Evolutionary conservation across 2,888 invertebrate genomes (phyloP).

Genomic region (Podotricha telesiphe): DNA sequence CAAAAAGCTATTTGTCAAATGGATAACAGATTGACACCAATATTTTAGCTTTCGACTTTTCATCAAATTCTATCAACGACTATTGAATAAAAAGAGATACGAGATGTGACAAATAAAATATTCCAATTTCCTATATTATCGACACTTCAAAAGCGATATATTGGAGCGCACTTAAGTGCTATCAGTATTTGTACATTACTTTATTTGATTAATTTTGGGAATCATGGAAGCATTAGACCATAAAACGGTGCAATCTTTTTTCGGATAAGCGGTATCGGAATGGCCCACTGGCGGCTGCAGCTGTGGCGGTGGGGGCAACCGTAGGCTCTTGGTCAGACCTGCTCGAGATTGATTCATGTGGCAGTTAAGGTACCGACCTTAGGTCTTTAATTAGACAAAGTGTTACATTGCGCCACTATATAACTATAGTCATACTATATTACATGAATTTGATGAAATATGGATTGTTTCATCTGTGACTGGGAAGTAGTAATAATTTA

Average conservation of each 20-base stretch:
- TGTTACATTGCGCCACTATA: neutral
- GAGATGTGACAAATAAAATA: neutral
- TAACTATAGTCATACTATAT: neutral
- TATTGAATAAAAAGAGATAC: slow-evolving; percentile 9
- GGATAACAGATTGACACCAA: slow-evolving; percentile 26
- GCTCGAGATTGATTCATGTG: slow-evolving; percentile 17
- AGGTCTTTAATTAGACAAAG: neutral
- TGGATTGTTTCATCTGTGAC: too few species aligned
- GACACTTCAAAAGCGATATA: neutral
- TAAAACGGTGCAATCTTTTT: slow-evolving; percentile 2
- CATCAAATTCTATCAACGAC: slow-evolving; percentile 13
- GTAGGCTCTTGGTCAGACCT: neutral
- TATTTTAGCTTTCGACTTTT: slow-evolving; percentile 15
- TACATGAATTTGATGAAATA: too few species aligned
- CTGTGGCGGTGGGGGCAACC: neutral
- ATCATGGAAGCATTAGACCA: neutral
- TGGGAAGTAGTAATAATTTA: too few species aligned
- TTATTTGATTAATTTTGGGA: slow-evolving; percentile 7
- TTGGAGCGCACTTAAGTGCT: neutral
- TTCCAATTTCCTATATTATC: neutral
- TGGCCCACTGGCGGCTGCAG: neutral
- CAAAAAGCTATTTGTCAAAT: slow-evolving; percentile 41
- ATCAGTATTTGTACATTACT: neutral
- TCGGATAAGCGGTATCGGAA: neutral
- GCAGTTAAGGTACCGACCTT: neutral